phyloP scores from a whole-genome alignment of 2,113 vertebrate genomes.

The Origma solitaria region DNA sequence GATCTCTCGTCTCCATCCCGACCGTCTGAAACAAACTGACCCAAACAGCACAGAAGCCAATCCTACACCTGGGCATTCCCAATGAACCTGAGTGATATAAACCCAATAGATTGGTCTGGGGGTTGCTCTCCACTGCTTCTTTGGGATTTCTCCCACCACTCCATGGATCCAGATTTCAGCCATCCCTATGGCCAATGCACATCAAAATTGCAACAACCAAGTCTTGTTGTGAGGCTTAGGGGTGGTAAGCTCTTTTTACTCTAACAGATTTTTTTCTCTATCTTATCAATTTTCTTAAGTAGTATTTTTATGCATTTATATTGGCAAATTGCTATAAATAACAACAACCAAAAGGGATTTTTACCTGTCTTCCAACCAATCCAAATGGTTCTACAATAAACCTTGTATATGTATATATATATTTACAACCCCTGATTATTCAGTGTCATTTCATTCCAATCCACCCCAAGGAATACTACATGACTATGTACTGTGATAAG shows the following conservation, averaged over 20 bases:
- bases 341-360: no score
- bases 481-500: background rate
- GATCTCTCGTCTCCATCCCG: no score
- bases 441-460: background rate
- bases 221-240: rapidly evolving
- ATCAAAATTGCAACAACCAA: background rate
- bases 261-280: background rate
- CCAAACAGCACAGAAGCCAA: no score
- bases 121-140: rapidly evolving
- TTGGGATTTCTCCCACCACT: background rate
- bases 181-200: no score
- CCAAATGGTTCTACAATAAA: background rate
- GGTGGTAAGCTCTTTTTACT: background rate
- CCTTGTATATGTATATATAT: rapidly evolving
- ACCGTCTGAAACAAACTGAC: no score
- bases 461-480: background rate
- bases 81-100: rapidly evolving
- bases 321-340: background rate
- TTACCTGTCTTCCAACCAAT: rapidly evolving
- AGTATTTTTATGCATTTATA: background rate
- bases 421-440: background rate
- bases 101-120: rapidly evolving
- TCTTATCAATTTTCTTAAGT: background rate
- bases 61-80: rapidly evolving
- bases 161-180: rapidly evolving